Percentiles rank a stretch among this genome's conserved stretches.
Conservation (phyloP, 2,888 invertebrate species). For the Tortrix viridana region DNA sequence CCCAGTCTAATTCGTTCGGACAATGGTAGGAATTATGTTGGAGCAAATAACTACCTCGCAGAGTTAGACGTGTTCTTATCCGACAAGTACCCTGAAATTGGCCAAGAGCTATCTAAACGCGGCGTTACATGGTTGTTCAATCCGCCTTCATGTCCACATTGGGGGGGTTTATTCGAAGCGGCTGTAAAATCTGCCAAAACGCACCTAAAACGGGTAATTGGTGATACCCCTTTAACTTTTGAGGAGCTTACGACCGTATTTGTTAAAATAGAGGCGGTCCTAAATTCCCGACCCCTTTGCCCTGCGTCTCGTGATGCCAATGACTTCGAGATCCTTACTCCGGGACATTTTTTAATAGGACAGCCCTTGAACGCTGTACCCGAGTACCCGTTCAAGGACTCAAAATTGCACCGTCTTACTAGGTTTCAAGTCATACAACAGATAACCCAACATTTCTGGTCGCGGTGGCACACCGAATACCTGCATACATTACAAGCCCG, state of each 20-base stretch:
- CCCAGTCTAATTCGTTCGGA: constrained; percentile 33
- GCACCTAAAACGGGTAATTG: constrained; percentile 14
- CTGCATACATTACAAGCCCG: constrained; percentile 27
- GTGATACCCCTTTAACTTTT: constrained; percentile 10
- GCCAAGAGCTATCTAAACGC: not conserved
- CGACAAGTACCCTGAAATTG: constrained; percentile 5
- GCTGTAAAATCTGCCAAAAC: constrained; percentile 32
- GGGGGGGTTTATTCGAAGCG: constrained; percentile 35
- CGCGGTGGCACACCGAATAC: constrained; percentile 24
- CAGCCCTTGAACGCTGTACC: constrained; percentile 31
- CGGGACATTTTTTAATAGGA: constrained; percentile 38
- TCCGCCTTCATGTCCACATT: constrained; percentile 24
- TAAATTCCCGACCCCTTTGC: constrained; percentile 37
- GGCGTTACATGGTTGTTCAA: constrained; percentile 32
- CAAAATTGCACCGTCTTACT: not conserved
- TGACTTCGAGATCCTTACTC: constrained; percentile 38
- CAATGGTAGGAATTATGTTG: constrained; percentile 38
- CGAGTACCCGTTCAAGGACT: constrained; percentile 10
- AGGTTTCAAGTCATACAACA: constrained; percentile 29
- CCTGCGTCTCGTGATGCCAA: constrained; percentile 48
- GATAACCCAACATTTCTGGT: constrained; percentile 36
- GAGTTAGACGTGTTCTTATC: constrained; percentile 14
- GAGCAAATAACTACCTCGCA: constrained; percentile 25
- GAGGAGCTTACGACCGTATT: constrained; percentile 31
- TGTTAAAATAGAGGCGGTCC: constrained; percentile 14